Conservation (phyloP, 2,797 vertebrate genomes). For the Pteropus rufus region DNA sequence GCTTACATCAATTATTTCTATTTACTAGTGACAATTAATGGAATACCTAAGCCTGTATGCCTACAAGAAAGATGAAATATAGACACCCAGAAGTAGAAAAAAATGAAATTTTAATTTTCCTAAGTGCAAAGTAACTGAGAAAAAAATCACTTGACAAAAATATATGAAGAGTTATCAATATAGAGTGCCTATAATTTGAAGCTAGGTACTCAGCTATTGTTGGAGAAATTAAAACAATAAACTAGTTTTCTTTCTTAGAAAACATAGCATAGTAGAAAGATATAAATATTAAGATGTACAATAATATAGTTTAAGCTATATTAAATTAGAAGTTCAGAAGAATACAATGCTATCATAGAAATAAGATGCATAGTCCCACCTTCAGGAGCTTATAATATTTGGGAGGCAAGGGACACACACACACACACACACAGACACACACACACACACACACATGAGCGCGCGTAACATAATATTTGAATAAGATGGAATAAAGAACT, state of each 20-base stretch:
- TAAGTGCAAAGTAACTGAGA: not conserved
- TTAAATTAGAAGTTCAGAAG: not conserved
- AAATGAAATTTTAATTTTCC: not conserved
- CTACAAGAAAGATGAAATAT: not conserved
- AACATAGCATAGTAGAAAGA: not conserved
- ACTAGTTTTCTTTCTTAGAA: not conserved
- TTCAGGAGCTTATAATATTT: not conserved
- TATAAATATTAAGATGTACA: not conserved
- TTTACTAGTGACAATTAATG: not conserved
- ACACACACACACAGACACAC: not conserved
- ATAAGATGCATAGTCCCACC: not conserved
- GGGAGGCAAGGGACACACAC: not conserved
- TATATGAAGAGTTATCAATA: not conserved
- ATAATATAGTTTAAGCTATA: not conserved
- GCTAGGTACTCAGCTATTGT: not conserved
- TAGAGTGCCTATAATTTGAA: not conserved
- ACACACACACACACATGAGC: not conserved
- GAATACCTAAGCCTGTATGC: not conserved
- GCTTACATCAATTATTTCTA: not conserved
- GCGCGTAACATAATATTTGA: not conserved
- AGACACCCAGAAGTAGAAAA: not conserved
- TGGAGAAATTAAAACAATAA: not conserved
- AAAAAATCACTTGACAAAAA: not conserved
- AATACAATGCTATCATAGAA: not conserved
- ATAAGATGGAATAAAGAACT: not conserved